Evolutionary conservation across 2,113 vertebrate species (phyloP).

Genomic region (Myotis brandtii): DNA sequence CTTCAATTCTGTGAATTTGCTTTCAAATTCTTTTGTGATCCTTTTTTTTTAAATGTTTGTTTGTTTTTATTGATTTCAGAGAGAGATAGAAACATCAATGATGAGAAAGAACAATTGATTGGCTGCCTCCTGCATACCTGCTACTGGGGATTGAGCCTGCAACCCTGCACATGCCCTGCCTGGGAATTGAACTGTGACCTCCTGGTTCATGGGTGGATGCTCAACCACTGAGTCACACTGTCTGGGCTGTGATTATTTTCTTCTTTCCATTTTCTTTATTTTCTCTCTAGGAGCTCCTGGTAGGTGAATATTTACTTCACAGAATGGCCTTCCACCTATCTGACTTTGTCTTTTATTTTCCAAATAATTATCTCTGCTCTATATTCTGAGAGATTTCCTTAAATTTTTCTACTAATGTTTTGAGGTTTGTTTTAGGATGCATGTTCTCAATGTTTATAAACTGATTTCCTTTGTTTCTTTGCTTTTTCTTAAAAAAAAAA

Average conservation of each 20-base stretch:
- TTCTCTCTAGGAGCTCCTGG: neutral
- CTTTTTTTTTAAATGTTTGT: too few relatives aligned
- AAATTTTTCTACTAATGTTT: slow-evolving; percentile 4
- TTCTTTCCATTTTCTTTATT: neutral
- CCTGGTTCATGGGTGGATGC: too few relatives aligned
- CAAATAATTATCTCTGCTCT: neutral
- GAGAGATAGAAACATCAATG: too few relatives aligned
- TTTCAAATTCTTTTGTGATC: neutral
- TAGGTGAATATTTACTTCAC: neutral
- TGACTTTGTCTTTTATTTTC: slow-evolving; percentile 15
- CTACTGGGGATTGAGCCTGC: too few relatives aligned
- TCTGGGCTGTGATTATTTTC: neutral
- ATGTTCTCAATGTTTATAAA: slow-evolving; percentile 28
- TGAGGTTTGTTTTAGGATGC: slow-evolving; percentile 2
- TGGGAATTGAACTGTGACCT: too few relatives aligned
- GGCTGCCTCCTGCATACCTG: too few relatives aligned
- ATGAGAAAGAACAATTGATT: too few relatives aligned
- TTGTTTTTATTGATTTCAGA: too few relatives aligned
- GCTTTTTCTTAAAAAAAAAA: neutral
- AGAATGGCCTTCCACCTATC: neutral
- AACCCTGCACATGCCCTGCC: too few relatives aligned
- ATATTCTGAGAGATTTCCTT: neutral
- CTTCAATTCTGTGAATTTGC: neutral
- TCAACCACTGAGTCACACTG: too few relatives aligned
- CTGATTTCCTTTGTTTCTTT: slow-evolving; percentile 17